Evolutionary conservation across 2,797 vertebrate species (phyloP).

Genomic region (Chelidonichthys spinosus): DNA sequence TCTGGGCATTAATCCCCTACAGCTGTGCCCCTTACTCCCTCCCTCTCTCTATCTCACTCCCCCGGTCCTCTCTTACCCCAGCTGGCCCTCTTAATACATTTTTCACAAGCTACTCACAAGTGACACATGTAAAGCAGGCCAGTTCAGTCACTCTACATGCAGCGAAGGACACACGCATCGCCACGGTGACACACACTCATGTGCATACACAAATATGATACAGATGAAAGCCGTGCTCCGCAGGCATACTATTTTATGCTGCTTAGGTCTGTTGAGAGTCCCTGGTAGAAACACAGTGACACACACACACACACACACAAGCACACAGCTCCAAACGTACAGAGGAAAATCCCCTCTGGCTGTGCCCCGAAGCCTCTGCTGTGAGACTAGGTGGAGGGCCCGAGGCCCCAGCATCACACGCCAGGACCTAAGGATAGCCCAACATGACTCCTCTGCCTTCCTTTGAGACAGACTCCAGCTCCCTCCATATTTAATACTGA

Average conservation of each 20-base stretch:
- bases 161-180: constrained; percentile 31
- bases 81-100: constrained; percentile 90
- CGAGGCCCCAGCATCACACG: constrained; percentile 72
- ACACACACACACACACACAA: constrained; percentile 45
- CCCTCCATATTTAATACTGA: constrained; percentile 77
- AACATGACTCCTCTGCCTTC: constrained; percentile 67
- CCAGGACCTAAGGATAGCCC: constrained; percentile 71
- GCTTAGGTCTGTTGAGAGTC: constrained; percentile 43
- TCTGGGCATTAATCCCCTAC: constrained; percentile 98
- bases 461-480: constrained; percentile 66
- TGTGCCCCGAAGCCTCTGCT: constrained; percentile 72
- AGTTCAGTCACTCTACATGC: constrained; percentile 60
- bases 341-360: constrained; percentile 74
- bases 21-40: constrained; percentile 91
- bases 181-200: constrained; percentile 38
- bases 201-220: constrained; percentile 43
- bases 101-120: constrained; percentile 94
- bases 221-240: constrained; percentile 37
- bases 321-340: constrained; percentile 53
- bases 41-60: constrained; percentile 42
- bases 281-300: constrained; percentile 45
- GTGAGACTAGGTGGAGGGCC: constrained; percentile 71
- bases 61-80: constrained; percentile 57
- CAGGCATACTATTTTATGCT: constrained; percentile 45
- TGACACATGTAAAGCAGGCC: constrained; percentile 91